Conservation (phyloP, 1,140 invertebrate genomes). For the Cephus cinctus region DNA sequence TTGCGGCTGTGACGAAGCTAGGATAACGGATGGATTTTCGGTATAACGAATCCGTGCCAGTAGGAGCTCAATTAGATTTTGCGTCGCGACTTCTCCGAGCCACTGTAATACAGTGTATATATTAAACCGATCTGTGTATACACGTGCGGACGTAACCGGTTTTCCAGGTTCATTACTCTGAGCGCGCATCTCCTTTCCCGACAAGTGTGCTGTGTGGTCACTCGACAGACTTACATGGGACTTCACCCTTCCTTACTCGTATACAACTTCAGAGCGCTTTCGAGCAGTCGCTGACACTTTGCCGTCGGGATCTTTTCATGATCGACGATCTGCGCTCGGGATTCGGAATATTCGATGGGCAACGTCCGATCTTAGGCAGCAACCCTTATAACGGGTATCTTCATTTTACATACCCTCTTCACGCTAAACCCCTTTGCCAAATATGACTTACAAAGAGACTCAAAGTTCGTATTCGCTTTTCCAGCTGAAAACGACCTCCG, state of each 20-base stretch:
- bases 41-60: background rate
- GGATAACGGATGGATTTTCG: background rate
- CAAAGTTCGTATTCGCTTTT: too few relatives aligned
- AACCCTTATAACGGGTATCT: too few relatives aligned
- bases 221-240: constrained; percentile 28
- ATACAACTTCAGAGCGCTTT: constrained; percentile 10
- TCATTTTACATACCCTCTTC: too few relatives aligned
- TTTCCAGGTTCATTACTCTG: constrained; percentile 56
- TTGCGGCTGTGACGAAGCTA: too few relatives aligned
- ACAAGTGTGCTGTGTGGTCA: constrained; percentile 42
- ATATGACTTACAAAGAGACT: too few relatives aligned
- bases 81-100: background rate
- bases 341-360: too few relatives aligned
- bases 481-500: too few relatives aligned
- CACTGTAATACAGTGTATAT: constrained; percentile 33
- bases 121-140: constrained; percentile 43
- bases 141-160: constrained; percentile 49
- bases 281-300: too few relatives aligned
- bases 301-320: too few relatives aligned
- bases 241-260: constrained; percentile 42
- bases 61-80: constrained; percentile 2
- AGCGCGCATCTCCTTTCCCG: constrained; percentile 51
- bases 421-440: too few relatives aligned
- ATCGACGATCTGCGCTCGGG: too few relatives aligned
- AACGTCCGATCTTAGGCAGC: too few relatives aligned